Base-by-base conservation (phyloP, 2,888 invertebrate genomes). In the Carabus problematicus region DNA sequence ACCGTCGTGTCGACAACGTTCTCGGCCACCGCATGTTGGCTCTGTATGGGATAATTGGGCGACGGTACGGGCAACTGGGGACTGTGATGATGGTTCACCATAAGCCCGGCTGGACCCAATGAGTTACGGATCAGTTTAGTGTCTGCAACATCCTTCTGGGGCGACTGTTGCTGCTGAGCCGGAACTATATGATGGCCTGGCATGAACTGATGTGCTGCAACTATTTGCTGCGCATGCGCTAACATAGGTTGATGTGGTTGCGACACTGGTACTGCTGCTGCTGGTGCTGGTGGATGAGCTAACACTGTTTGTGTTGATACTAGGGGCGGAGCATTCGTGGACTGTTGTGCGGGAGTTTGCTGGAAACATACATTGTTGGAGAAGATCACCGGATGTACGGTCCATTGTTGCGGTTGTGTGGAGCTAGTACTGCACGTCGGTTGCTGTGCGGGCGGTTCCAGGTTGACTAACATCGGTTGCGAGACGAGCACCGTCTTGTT, bases 21-120 rank as follows among this genome's bases (percentile, higher is more conserved):
- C 59, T 67, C 60, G 8, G 67, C 43, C 12, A 29, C 29, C 29
- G 67, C 40, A 11, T 18, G 52, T 19, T 75, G 75, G 39, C 75
- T 76, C 73, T 77, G 79, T 67, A 79, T 75, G 29, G 79, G 81
- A 75, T 80, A 80, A 70, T 78, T 81, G 3, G 81, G 80, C 18
- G 81, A 80, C 41, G 80, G 79, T 58, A 77, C 74, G 40, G 81
- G 81, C 72, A 81, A 73, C 72, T 81, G 80, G 18, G 81, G 80
- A 71, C 79, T 80, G 73, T 79, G 78, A 47, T 59, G 58, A 45
- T 77, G 76, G 64, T 70, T 73, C 12, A 76, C 73, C 70, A 73
- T 74, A 2, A 7, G 14, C 6, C 3, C 29, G 3, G 6, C 29
- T 29, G 29, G 2, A 29, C 29, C 29, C 29, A 29, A 6, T 29